Evolutionary conservation across 2,797 vertebrate species (phyloP).

Genomic region (Phalloptychus januarius): DNA sequence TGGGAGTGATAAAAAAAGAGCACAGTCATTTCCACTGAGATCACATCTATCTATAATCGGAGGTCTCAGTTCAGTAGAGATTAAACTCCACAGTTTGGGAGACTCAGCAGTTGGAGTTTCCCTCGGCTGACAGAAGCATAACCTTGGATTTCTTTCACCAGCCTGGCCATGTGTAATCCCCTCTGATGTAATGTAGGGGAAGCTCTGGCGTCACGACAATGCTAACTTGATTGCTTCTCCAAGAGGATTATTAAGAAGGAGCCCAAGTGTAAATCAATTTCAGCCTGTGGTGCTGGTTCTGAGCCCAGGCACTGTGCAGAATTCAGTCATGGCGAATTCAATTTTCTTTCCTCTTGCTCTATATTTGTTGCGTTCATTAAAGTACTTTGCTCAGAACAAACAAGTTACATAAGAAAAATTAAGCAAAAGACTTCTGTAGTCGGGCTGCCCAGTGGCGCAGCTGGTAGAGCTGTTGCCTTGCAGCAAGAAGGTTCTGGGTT

Average conservation of each 20-base stretch:
- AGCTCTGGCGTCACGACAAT: slow-evolving; percentile 60
- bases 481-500: no score
- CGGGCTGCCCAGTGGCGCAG: no score
- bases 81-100: slow-evolving; percentile 20
- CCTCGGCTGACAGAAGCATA: slow-evolving; percentile 46
- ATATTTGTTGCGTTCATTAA: neutral
- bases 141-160: slow-evolving; percentile 48
- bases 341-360: slow-evolving; percentile 5
- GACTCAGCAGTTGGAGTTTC: slow-evolving; percentile 44
- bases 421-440: neutral
- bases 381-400: slow-evolving; percentile 1
- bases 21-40: slow-evolving; percentile 44
- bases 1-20: slow-evolving; percentile 21
- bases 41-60: slow-evolving; percentile 23
- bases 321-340: slow-evolving; percentile 6
- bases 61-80: slow-evolving; percentile 27
- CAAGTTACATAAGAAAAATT: neutral
- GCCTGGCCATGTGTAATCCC: slow-evolving; percentile 55
- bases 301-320: slow-evolving; percentile 14
- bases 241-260: slow-evolving; percentile 67
- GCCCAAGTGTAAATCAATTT: slow-evolving; percentile 47
- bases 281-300: slow-evolving; percentile 19
- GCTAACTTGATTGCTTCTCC: slow-evolving; percentile 70
- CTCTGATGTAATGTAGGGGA: slow-evolving; percentile 65
- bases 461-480: no score